Evolutionary conservation across 2,888 invertebrate species (phyloP).

Genomic region (Carterocephalus palaemon): DNA sequence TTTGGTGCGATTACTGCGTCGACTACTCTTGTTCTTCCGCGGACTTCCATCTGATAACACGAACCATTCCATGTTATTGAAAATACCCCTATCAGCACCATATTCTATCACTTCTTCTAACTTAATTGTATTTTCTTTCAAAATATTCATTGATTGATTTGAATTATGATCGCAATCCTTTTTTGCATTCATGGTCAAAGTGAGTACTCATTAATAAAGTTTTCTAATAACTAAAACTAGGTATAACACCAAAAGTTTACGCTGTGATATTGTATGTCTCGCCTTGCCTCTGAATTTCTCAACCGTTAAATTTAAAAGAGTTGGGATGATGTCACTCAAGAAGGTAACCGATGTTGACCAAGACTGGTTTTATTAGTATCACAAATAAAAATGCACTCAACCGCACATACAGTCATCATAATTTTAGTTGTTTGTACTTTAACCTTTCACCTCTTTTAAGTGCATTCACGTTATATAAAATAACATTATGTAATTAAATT

Average conservation of each 20-base stretch:
- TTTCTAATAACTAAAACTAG: no score
- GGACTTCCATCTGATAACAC: slow-evolving; percentile 64
- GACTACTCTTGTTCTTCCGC: slow-evolving; percentile 49
- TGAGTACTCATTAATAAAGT: no score
- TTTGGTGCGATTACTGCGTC: slow-evolving; percentile 50
- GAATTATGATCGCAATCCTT: slow-evolving; percentile 37
- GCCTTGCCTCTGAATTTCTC: slow-evolving; percentile 12
- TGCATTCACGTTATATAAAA: no score
- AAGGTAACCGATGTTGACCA: slow-evolving; percentile 30
- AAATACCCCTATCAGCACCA: slow-evolving; percentile 46
- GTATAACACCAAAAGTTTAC: no score
- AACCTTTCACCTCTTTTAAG: slow-evolving; percentile 11
- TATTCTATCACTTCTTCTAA: slow-evolving; percentile 61
- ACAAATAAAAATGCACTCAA: slow-evolving; percentile 25
- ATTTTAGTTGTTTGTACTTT: slow-evolving; percentile 5
- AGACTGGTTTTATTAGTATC: slow-evolving; percentile 26
- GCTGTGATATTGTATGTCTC: background rate
- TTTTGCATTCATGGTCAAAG: slow-evolving; percentile 21
- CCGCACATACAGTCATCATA: slow-evolving; percentile 11
- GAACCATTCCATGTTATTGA: slow-evolving; percentile 65
- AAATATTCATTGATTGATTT: background rate
- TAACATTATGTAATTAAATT: no score
- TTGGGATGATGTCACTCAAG: slow-evolving; percentile 38
- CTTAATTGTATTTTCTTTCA: slow-evolving; percentile 40
- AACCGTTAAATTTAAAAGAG: slow-evolving; percentile 36